Base-by-base conservation (phyloP, 30 jellyfish, hydroid and myxozoan genomes). In the Turritopsis dohrnii region DNA sequence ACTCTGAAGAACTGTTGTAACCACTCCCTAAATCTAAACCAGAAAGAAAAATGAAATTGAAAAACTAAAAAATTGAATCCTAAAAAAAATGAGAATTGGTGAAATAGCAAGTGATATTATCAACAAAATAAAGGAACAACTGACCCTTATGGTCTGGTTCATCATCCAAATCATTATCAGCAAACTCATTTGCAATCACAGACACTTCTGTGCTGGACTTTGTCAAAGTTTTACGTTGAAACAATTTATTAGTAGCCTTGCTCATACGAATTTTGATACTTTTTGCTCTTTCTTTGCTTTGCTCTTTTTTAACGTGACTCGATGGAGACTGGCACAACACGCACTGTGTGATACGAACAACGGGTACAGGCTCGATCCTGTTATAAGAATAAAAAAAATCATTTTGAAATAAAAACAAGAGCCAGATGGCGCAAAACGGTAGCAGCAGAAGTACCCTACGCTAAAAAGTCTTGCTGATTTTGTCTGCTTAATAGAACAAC, bases 311-410 rank as follows among this genome's bases (percentile, higher is more conserved):
- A 66, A 75, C 92, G 13, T 75, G 84, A 52, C 73, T 83, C 18
- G 84, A 84, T 7, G 83, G 92, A 41, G 86, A 23, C 23, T 81
- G 71, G 29, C 87, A 29, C 26, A 89, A 85, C 7, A 96, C 71
- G 52, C 95, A 86, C 74, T 90, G 96, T 21, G 71, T 54, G 29
- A 94, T 86, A 25, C 82, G 96, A 19, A 84, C 96, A 13, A 89
- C 86, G 0, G 99, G 99, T 24, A 94, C 75, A 28, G 97, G 95
- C 85, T 89, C 96, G 52, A 89, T 86, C 66, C 99, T 93, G 52
- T 21, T n/a, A n/a, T n/a, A n/a, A n/a, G n/a, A n/a, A n/a, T n/a
- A 53, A 79, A 53, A 74, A 52, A 41, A 66, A 66, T 8, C 7
- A 25, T 25, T 66, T 17, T 3, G 17, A 66, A 41, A 41, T 41